Base-by-base conservation (phyloP, 2,888 invertebrate species). In the Seira ritae region DNA sequence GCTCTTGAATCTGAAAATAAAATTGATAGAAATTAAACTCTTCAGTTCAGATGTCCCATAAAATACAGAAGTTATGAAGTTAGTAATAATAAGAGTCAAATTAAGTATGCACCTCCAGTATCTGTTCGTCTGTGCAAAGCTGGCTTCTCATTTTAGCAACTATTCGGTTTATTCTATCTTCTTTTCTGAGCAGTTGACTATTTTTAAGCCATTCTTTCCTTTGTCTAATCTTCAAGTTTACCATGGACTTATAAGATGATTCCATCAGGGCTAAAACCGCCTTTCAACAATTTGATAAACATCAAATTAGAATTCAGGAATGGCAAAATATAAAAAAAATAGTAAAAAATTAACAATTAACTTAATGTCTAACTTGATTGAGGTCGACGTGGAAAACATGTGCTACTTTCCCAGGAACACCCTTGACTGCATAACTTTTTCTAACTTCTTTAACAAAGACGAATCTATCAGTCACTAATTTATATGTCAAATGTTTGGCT, bases 401-500 rank as follows among this genome's bases (percentile, higher is more conserved):
- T 89, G 94, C 95, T 0, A 95, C 94, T 90, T 97, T 96, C 0
- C 95, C 94, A 37, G 96, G 95, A 0, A 94, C 95, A 71, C 93
- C 93, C 24, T 95, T 94, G 92, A 93, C 71, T 92, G 94, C 50
- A 94, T 93, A 0, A 93, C 87, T 91, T 90, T 95, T 95, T 22
- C 94, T 93, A 89, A 96, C 92, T 76, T 96, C 95, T 91, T 96
- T 93, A 87, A 94, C 92, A 89, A 94, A 93, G 24, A 93, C 89
- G 88, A 92, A 93, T 90, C 95, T 95, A 90, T 97, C 96, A 90
- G 96, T 95, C 70, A 97, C 92, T 86, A 99, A 91, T 87, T 94
- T 94, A 91, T 97, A 98, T 0, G 97, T 95, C 15, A 97, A 91
- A 86, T 95, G 94, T 90, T 98, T 98, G 1, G 97, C 96, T 91